A percentile compares a stretch with the other conserved stretches of the same genome.
phyloP scores from a whole-genome alignment of 2,888 invertebrate genomes.

The Leptinotarsa haldemani region DNA sequence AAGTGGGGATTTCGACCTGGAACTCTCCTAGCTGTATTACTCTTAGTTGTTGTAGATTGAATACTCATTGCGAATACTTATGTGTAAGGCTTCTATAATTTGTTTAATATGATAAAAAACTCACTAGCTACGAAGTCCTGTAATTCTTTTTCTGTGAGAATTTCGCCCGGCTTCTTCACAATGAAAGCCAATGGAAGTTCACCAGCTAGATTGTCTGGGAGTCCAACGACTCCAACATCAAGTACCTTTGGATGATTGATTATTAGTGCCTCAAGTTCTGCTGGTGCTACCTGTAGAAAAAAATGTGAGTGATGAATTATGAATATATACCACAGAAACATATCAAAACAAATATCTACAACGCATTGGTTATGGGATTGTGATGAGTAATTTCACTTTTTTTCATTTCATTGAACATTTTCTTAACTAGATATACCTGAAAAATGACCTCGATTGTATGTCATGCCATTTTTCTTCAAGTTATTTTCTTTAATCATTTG shows the following conservation, averaged over 20 bases:
- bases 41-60: too few relatives aligned
- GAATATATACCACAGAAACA: not conserved
- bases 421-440: too few relatives aligned
- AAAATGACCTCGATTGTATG: too few relatives aligned
- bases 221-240: slow-evolving; percentile 86
- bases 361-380: too few relatives aligned
- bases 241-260: slow-evolving; percentile 77
- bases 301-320: not conserved
- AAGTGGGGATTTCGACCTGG: too few relatives aligned
- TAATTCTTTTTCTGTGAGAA: slow-evolving; percentile 65
- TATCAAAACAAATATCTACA: too few relatives aligned
- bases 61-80: too few relatives aligned
- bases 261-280: slow-evolving; percentile 85
- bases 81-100: not conserved
- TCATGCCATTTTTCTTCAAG: too few relatives aligned
- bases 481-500: too few relatives aligned
- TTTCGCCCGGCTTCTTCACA: slow-evolving; percentile 70
- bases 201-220: slow-evolving; percentile 78
- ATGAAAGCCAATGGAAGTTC: slow-evolving; percentile 83
- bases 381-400: too few relatives aligned
- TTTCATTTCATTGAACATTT: too few relatives aligned
- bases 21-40: too few relatives aligned
- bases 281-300: slow-evolving; percentile 73
- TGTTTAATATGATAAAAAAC: not conserved
- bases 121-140: slow-evolving; percentile 66